Conservation (phyloP, 1,140 invertebrate species). For the Neuroterus valhalla region DNA sequence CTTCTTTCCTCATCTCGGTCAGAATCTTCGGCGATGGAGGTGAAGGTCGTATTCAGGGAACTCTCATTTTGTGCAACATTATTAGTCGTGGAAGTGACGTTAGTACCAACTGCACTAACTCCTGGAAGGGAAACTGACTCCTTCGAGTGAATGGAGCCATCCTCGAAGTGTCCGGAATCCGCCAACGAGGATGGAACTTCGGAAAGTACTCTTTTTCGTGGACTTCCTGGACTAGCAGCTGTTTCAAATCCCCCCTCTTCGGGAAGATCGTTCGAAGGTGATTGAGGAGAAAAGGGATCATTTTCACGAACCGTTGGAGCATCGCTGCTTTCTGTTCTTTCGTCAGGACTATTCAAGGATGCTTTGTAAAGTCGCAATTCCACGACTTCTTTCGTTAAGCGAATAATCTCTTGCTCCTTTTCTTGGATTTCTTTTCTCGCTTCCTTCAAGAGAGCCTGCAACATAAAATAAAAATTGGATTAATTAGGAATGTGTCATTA, state of each 20-base stretch:
- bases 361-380: conserved; percentile 87
- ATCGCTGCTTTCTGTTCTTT: conserved; percentile 83
- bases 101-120: conserved; percentile 75
- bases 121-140: conserved; percentile 77
- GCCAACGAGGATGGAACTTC: conserved; percentile 78
- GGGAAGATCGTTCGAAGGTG: conserved; percentile 62
- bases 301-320: conserved; percentile 83
- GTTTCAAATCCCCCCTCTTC: conserved; percentile 46
- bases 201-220: conserved; percentile 52
- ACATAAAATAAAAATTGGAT: conserved; percentile 32
- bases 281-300: conserved; percentile 72
- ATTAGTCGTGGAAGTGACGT: conserved; percentile 66
- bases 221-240: conserved; percentile 44
- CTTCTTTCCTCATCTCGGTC: conserved; percentile 79
- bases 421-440: conserved; percentile 85
- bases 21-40: conserved; percentile 33
- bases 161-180: conserved; percentile 91
- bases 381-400: conserved; percentile 88
- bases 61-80: conserved; percentile 14
- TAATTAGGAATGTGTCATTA: too few relatives aligned
- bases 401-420: conserved; percentile 87
- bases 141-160: conserved; percentile 85
- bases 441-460: conserved; percentile 81
- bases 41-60: conserved; percentile 32
- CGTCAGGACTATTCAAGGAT: conserved; percentile 83